Evolutionary conservation across 53 echinoderm and acorn worm species (phyloP).

Genomic region (Mesocentrotus franciscanus): DNA sequence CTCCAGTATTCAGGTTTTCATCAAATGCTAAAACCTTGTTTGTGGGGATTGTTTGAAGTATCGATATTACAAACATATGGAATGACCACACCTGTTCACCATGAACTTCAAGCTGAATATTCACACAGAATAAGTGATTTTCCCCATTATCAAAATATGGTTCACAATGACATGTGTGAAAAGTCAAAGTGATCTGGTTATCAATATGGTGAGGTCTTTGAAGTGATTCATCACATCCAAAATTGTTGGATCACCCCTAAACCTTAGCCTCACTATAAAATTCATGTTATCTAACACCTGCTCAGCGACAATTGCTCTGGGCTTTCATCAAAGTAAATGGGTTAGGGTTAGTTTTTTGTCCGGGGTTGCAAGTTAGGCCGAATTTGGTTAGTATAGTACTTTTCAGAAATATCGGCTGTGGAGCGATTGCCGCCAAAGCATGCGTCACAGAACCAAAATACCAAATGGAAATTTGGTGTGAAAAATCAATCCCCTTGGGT

Average conservation of each 20-base stretch:
- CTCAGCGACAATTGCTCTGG: not conserved
- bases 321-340: not conserved
- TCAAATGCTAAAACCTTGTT: not conserved
- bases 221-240: not conserved
- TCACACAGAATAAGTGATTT: not conserved
- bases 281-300: not conserved
- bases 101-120: not conserved
- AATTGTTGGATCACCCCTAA: not conserved
- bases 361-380: too few species aligned
- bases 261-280: not conserved
- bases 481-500: not conserved
- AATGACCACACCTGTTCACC: not conserved
- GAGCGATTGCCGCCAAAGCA: too few species aligned
- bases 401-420: too few species aligned
- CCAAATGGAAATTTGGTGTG: too few species aligned
- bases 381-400: too few species aligned
- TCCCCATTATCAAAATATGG: not conserved
- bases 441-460: too few species aligned
- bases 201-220: not conserved
- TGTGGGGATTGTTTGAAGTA: conserved; percentile 4
- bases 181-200: conserved; percentile 40
- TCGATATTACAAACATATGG: conserved; percentile 10
- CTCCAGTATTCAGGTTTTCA: not conserved
- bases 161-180: not conserved
- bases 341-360: not conserved